phyloP scores from a whole-genome alignment of 2,888 invertebrate species.

The Lysandra bellargus region DNA sequence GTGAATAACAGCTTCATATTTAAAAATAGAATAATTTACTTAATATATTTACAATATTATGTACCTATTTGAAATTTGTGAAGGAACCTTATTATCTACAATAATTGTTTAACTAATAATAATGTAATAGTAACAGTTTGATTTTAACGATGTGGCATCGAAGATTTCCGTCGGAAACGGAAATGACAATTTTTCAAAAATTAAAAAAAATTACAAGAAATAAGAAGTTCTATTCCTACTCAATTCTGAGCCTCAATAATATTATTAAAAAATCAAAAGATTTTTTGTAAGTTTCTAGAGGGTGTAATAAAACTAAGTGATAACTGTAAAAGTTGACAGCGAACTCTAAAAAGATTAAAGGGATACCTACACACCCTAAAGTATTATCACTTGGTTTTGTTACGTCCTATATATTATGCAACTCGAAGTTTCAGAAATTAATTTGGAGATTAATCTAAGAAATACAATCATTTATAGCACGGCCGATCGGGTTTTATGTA shows the following conservation, averaged over 20 bases:
- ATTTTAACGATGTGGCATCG: neutral
- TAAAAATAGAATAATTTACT: conserved; percentile 27
- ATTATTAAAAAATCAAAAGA: too few relatives aligned
- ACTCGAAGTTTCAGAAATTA: neutral
- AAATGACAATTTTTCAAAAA: neutral
- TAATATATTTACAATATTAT: conserved; percentile 31
- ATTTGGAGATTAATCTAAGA: conserved; percentile 33
- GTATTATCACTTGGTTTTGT: too few relatives aligned
- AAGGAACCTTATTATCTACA: conserved; percentile 25
- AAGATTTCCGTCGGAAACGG: neutral
- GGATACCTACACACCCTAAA: too few relatives aligned
- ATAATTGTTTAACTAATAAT: conserved; percentile 6
- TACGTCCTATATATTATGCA: neutral
- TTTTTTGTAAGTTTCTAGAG: too few relatives aligned
- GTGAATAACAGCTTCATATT: conserved; percentile 11
- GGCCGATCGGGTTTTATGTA: conserved; percentile 57
- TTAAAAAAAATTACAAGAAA: neutral
- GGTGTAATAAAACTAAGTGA: too few relatives aligned
- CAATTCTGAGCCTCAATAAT: neutral
- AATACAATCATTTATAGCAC: conserved; percentile 58
- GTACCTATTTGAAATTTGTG: neutral
- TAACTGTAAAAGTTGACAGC: too few relatives aligned
- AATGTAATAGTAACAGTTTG: neutral
- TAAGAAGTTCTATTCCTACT: neutral
- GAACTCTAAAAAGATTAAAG: too few relatives aligned